A percentile compares a stretch with the other conserved stretches of the same genome.
These are phyloP conservation scores for Lasioglossum oenotherae DNA, from an alignment of 2,888 invertebrate genomes.

Conservation along the genomic window DNA sequence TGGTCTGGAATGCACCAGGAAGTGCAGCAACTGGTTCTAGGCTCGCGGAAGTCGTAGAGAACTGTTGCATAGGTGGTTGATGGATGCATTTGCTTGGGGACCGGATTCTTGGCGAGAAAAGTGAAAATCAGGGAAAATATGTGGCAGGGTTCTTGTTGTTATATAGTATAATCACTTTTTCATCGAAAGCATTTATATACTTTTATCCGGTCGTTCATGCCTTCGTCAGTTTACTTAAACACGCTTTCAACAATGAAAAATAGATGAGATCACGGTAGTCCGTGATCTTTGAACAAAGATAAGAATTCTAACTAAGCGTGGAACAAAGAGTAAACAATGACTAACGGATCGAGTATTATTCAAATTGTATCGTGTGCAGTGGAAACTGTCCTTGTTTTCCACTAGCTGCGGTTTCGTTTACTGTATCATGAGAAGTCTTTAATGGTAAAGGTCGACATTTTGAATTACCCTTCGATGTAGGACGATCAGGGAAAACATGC, in stretches of 20 bases:
- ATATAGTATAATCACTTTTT: background rate
- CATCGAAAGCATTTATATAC: background rate
- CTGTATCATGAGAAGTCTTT: background rate
- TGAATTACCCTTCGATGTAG: conserved; percentile 1
- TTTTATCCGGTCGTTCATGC: background rate
- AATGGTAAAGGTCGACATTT: conserved; percentile 4
- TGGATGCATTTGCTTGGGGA: background rate
- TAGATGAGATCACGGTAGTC: background rate
- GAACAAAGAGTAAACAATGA: background rate
- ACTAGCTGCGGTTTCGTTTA: background rate
- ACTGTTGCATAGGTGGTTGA: background rate
- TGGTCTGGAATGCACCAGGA: background rate
- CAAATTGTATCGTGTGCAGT: background rate
- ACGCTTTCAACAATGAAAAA: background rate
- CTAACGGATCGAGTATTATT: background rate
- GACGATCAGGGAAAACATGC: background rate
- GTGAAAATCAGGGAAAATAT: background rate
- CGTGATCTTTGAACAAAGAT: background rate
- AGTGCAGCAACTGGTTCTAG: background rate
- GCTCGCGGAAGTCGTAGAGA: conserved; percentile 2
- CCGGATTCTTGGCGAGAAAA: background rate
- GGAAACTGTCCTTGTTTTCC: background rate
- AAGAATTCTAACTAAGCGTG: background rate
- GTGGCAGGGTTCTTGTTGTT: background rate
- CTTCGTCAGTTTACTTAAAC: background rate